A percentile compares a stretch with the other conserved stretches of the same genome.
These are phyloP conservation scores for Cotesia chilonis DNA, from an alignment of 1,140 invertebrate species.

Conservation along the genomic window DNA sequence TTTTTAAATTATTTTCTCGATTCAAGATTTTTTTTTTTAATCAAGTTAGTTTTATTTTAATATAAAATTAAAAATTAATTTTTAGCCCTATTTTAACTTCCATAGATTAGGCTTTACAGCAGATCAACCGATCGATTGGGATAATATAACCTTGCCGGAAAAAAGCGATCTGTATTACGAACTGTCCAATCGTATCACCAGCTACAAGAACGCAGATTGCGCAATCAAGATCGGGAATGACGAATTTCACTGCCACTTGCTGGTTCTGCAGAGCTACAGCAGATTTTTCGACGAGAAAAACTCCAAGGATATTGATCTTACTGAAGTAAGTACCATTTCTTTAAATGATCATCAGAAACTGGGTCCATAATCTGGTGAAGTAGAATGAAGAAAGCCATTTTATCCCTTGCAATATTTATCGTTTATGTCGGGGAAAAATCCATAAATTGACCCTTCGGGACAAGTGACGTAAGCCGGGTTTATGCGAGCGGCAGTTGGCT, in stretches of 20 bases:
- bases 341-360: constrained; percentile 7
- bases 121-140: constrained; percentile 66
- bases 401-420: neutral
- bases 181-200: constrained; percentile 66
- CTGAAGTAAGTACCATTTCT: constrained; percentile 56
- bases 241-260: constrained; percentile 69
- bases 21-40: no score
- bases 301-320: constrained; percentile 65
- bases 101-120: constrained; percentile 61
- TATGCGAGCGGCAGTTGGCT: constrained; percentile 12
- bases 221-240: constrained; percentile 67
- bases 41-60: no score
- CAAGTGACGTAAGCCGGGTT: constrained; percentile 4
- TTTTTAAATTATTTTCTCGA: no score
- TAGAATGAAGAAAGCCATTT: neutral
- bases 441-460: constrained; percentile 11
- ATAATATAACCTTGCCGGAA: constrained; percentile 64
- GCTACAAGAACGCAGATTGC: constrained; percentile 71
- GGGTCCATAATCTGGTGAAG: neutral
- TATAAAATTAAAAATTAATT: no score
- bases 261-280: constrained; percentile 72
- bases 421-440: neutral
- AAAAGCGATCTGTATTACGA: constrained; percentile 69
- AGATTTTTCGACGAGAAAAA: constrained; percentile 67
- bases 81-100: no score